Conservation (phyloP, 2,797 vertebrate genomes). For the Crenichthys baileyi region DNA sequence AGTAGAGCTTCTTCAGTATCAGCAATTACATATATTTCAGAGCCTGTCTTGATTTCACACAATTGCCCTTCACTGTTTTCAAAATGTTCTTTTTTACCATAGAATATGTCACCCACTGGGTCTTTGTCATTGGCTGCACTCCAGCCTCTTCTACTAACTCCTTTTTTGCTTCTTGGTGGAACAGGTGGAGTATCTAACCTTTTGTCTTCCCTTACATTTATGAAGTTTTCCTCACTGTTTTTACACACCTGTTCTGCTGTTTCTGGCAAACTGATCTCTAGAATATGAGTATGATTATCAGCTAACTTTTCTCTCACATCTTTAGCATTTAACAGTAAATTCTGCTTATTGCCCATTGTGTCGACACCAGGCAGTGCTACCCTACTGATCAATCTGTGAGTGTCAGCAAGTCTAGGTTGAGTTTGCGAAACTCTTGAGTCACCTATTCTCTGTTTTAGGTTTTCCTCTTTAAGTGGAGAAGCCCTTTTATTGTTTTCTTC, state of each 20-base stretch:
- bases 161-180: conserved; percentile 72
- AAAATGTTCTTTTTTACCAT: conserved; percentile 14
- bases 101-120: conserved; percentile 10
- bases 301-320: conserved; percentile 21
- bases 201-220: conserved; percentile 26
- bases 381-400: conserved; percentile 44
- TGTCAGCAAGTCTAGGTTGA: conserved; percentile 57
- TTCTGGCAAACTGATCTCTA: conserved; percentile 25
- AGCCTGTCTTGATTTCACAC: conserved; percentile 1
- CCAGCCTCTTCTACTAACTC: conserved; percentile 38
- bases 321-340: conserved; percentile 26
- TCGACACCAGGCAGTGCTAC: conserved; percentile 44
- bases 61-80: conserved; percentile 27
- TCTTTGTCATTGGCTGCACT: conserved; percentile 38
- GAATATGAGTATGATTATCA: conserved; percentile 15
- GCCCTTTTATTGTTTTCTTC: conserved; percentile 35
- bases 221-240: conserved; percentile 30
- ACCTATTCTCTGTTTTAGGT: conserved; percentile 59
- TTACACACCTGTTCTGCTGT: conserved; percentile 36
- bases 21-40: conserved; percentile 19
- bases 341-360: conserved; percentile 35
- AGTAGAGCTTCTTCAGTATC: neutral
- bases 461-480: conserved; percentile 40
- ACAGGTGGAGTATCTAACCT: conserved; percentile 47
- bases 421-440: conserved; percentile 70